Evolutionary conservation across 2,888 invertebrate genomes (phyloP), one percentile per base, ranked within the genome.

Genomic region (Conchocele bisecta): DNA sequence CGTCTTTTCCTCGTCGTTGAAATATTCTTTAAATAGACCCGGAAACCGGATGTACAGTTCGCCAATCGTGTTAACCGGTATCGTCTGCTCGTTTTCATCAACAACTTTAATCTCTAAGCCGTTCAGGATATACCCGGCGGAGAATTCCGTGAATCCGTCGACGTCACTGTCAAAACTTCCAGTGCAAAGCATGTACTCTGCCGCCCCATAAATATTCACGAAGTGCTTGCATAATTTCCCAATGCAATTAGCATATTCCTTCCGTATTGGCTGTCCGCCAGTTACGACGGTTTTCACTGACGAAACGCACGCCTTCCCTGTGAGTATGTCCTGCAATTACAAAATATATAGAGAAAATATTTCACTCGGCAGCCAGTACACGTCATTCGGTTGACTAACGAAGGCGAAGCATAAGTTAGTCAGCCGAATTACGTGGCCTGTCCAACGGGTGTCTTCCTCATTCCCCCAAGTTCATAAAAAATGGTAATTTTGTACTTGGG

Each of bases 51-150:
- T 26, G 33, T 57, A 60, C 17, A 74, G n/a, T 42, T 74, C 73
- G 5, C 73, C 73, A 5, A 20, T 46, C 11, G 46, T 54, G 35
- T 58, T 50, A 7, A 60, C 48, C 1, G 71, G 60, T 22, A 71
- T 57, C 22, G 39, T 29, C 1, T 50, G 29, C 3, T 48, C 57
- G 13, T 50, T 22, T 5, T 60, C 65, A 48, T 71, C 60, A n/a
- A 71, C 71, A 20, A 71, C 37, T 44, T 71, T 71, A 13, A 59
- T 26, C 50, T 64, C 64, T 7, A 59, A 13, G 1, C 53, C 71
- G 15, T 13, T 4, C 0, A 31, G 3, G 15, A 37, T 33, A n/a
- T 17, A 26, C 24, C 59, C 59, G 6, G 13, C 17, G 7, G 22
- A n/a, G 15, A 9, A 20, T 5, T 46, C 46, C 5, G 6, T 13